Conservation (phyloP, 2,113 vertebrate species). For the Struthio camelus region DNA sequence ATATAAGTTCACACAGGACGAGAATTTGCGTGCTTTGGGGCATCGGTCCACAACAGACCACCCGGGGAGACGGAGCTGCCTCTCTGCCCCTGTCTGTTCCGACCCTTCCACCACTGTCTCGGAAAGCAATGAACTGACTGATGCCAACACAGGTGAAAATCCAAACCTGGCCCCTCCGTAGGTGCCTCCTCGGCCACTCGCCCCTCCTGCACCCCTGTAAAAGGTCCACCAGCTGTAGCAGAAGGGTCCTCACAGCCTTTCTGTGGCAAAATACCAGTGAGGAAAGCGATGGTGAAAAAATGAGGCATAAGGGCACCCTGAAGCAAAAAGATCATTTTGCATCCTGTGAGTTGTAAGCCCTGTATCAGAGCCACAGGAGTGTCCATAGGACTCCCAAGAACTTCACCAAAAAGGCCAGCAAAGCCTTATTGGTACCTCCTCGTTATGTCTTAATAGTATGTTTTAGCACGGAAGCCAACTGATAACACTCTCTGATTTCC, state of each 20-base stretch:
- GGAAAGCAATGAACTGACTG: background rate
- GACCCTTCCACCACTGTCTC: background rate
- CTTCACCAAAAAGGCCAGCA: background rate
- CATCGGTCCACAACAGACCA: background rate
- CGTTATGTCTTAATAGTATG: background rate
- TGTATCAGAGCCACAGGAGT: background rate
- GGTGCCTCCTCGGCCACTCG: background rate
- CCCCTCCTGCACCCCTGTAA: background rate
- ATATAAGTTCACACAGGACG: background rate
- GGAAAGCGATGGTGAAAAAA: background rate
- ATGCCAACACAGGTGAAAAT: background rate
- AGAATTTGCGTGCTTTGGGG: background rate
- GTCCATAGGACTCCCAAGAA: background rate
- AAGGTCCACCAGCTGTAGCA: background rate
- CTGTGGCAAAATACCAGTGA: background rate
- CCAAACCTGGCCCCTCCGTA: background rate
- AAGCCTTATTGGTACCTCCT: background rate
- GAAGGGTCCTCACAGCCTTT: background rate
- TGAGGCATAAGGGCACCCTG: background rate
- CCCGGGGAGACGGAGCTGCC: background rate
- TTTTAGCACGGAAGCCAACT: background rate
- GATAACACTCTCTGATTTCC: background rate
- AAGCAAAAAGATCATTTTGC: background rate
- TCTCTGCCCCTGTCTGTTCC: background rate
- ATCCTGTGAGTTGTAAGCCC: background rate